Conservation (phyloP, 2,797 vertebrate species). For the Chelmon rostratus region DNA sequence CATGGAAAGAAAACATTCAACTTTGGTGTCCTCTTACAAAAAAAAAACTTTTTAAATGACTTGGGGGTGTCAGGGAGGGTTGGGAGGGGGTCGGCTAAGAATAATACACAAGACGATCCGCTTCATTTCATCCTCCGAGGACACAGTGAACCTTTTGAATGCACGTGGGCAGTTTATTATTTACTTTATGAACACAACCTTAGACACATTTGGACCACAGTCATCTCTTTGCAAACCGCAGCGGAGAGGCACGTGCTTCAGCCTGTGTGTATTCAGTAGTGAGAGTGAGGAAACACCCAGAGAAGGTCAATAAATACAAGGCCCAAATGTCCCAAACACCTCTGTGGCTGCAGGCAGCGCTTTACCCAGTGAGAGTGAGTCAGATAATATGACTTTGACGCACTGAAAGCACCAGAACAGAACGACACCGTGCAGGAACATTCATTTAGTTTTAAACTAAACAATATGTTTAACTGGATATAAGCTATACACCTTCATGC, state of each 20-base stretch:
- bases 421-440: not conserved
- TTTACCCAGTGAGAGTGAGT: conserved; percentile 9
- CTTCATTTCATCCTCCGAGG: conserved; percentile 25
- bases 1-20: conserved; percentile 20
- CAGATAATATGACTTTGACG: conserved; percentile 24
- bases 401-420: not conserved
- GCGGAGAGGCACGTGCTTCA: conserved; percentile 47
- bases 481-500: not conserved
- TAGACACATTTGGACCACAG: conserved; percentile 46
- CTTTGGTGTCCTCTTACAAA: not conserved
- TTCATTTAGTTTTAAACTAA: not conserved
- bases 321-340: conserved; percentile 55
- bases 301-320: conserved; percentile 61
- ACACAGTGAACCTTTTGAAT: conserved; percentile 13
- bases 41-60: not conserved
- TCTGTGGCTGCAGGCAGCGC: conserved; percentile 31
- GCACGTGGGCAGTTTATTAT: conserved; percentile 46
- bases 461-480: not conserved
- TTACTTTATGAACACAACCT: conserved; percentile 45
- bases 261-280: conserved; percentile 54
- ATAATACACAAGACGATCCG: conserved; percentile 8
- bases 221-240: conserved; percentile 35
- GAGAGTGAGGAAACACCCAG: conserved; percentile 56
- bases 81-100: not conserved
- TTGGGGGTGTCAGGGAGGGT: not conserved